Percentiles rank a stretch among this genome's conserved stretches.
These are phyloP conservation scores for Lathronympha strigana DNA, from an alignment of 2,888 invertebrate genomes.

Conservation along the genomic window DNA sequence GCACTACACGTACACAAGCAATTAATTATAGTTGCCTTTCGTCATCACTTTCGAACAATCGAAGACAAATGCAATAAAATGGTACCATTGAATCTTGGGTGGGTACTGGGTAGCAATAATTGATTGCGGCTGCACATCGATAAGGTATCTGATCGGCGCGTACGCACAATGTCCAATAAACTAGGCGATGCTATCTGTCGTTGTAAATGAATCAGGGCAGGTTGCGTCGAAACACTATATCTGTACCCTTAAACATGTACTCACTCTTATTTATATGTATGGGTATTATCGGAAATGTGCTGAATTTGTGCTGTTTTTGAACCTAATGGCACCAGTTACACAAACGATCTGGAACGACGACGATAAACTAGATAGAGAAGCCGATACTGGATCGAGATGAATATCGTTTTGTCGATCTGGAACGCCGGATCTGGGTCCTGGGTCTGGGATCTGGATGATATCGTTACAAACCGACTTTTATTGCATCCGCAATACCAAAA, in stretches of 20 bases:
- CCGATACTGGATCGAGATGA: too few species aligned
- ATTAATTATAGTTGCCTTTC: conserved; percentile 29
- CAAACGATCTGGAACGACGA: too few species aligned
- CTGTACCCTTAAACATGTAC: neutral
- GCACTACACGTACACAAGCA: neutral
- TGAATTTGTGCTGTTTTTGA: neutral
- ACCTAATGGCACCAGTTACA: too few species aligned
- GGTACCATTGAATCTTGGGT: conserved; percentile 64
- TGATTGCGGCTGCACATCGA: conserved; percentile 73
- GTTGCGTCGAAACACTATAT: conserved; percentile 25
- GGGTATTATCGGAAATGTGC: too few species aligned
- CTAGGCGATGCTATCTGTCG: conserved; percentile 74
- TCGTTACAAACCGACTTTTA: too few species aligned
- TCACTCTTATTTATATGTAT: neutral
- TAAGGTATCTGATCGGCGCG: conserved; percentile 75
- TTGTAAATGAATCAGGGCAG: conserved; percentile 78
- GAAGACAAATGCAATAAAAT: conserved; percentile 68
- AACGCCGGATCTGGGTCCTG: too few species aligned
- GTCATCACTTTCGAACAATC: conserved; percentile 35
- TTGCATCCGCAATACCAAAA: too few species aligned
- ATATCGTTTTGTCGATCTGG: too few species aligned
- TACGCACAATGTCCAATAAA: conserved; percentile 82
- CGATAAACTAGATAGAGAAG: too few species aligned
- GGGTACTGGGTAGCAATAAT: conserved; percentile 61
- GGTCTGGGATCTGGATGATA: too few species aligned